Conservation (phyloP, 2,113 vertebrate genomes). For the Cyanistes caeruleus region DNA sequence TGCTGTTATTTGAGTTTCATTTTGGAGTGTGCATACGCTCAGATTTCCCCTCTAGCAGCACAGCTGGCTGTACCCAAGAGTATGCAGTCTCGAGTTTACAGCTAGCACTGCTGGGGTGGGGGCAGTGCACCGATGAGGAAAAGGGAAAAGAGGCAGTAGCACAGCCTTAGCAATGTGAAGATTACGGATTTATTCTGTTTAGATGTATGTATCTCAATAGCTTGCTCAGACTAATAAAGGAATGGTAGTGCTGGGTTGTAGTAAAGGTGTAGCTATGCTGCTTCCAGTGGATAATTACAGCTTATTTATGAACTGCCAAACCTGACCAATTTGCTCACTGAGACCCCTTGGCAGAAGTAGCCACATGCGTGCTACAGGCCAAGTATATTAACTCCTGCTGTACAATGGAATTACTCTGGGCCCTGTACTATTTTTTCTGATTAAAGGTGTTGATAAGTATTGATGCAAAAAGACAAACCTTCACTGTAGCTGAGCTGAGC, state of each 20-base stretch:
- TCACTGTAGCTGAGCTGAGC: background rate
- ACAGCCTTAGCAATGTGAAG: background rate
- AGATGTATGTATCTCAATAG: background rate
- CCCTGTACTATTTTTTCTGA: background rate
- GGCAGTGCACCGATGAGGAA: background rate
- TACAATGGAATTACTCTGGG: background rate
- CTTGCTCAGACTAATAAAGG: background rate
- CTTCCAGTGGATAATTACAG: background rate
- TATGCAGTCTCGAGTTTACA: background rate
- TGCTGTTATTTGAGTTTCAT: constrained; percentile 29
- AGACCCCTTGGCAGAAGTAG: background rate
- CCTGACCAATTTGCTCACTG: background rate
- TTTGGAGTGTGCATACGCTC: background rate
- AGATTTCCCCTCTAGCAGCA: background rate
- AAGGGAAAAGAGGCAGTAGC: background rate
- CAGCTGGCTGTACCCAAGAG: constrained; percentile 16
- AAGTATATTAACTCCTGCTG: background rate
- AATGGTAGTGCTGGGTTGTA: background rate
- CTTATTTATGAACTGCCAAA: constrained; percentile 30
- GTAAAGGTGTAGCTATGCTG: background rate
- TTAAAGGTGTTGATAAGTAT: background rate
- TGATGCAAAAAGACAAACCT: background rate
- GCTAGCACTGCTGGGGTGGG: background rate
- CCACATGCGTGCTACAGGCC: background rate
- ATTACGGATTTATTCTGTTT: background rate